Base-by-base conservation (phyloP, 1,140 invertebrate genomes). In the Lasioglossum albipes region DNA sequence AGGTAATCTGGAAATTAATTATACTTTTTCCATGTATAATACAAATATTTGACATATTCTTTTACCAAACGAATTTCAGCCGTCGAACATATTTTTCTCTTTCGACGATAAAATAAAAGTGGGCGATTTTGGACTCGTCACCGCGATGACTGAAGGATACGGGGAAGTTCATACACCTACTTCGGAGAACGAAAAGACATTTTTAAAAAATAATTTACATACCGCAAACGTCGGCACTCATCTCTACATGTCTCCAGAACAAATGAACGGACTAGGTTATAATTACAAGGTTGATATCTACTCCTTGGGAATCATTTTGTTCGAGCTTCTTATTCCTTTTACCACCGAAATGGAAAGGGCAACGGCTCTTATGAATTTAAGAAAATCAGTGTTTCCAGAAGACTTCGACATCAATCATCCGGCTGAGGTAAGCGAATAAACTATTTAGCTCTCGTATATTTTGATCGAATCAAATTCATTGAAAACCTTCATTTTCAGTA, bases 221-320 rank as follows among this genome's bases (percentile, higher is more conserved):
- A 97, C 96, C 0, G 94, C 95, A 61, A 93, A 95, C 84, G 96
- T 97, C 72, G 98, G 98, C 22, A 99, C 99, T 0, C 96, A 97
- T 59, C 93, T 99, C 1, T 99, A 99, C 91, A 99, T 99, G 98
- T 99, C 98, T 77, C 98, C 98, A 36, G 99, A 99, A 93, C 98
- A 99, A 94, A 93, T 96, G 18, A 93, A 94, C 16, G 96, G 96
- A 2, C 94, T 95, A 78, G 93, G 95, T 3, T 99, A 99, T 91
- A 96, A 97, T 90, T 97, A 97, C 89, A 99, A 99, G 94, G 98
- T 99, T 52, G 99, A 99, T 91, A 99, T 99, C 77, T 99, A 97
- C 93, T 98, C 98, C 0, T 93, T 99, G 75, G 99, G 98, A 1
- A 94, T 99, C 66, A 98, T 99, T 79, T 95, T 99, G 65, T 98